Base-by-base conservation (phyloP, 2,113 vertebrate genomes). In the Strigops habroptila region DNA sequence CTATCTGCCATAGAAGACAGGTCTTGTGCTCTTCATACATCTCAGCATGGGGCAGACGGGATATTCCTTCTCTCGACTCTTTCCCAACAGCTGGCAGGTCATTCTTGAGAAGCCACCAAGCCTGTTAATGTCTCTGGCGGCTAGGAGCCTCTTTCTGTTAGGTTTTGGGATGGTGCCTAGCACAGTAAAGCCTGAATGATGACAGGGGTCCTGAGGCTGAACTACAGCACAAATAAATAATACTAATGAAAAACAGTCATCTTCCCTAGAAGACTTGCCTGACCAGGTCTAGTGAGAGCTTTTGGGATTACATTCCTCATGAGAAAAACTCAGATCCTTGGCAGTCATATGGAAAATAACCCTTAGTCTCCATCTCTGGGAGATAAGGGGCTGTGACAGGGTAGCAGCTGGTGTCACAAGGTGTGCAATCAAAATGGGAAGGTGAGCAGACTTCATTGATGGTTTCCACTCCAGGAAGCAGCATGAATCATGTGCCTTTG, bases 201-300 rank as follows among this genome's bases (percentile, higher is more conserved):
- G 2, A 10, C 62, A 15, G 48, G 22, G 48, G 41, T 82, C 69
- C 75, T 52, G 74, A 82, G 76, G 31, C 73, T 90, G 80, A 89
- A 17, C 80, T 79, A 35, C 82, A 77, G 73, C 41, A 76, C 80
- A 95, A 93, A 94, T 86, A 96, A 95, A 91, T 80, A 51, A 64
- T 6, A 33, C 21, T 35, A 53, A 89, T 16, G 28, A 44, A 95
- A 93, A 91, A 23, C 63, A 91, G 65, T 57, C 77, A 30, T 27
- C 71, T 3, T 1, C 49, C 37, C 53, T 30, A 75, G 48, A 49
- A 62, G 55, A 78, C 11, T 71, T 39, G 52, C 51, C 74, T 53
- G 52, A 30, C 31, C 8, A 49, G 30, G 21, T 63, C 67, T 76
- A 92, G 57, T 0, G 3, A 89, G 59, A 57, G 57, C 18, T 65